Evolutionary conservation across 2,797 vertebrate species (phyloP), one percentile per base, ranked within the genome.

Genomic region (Parotocinclus haroldoi): DNA sequence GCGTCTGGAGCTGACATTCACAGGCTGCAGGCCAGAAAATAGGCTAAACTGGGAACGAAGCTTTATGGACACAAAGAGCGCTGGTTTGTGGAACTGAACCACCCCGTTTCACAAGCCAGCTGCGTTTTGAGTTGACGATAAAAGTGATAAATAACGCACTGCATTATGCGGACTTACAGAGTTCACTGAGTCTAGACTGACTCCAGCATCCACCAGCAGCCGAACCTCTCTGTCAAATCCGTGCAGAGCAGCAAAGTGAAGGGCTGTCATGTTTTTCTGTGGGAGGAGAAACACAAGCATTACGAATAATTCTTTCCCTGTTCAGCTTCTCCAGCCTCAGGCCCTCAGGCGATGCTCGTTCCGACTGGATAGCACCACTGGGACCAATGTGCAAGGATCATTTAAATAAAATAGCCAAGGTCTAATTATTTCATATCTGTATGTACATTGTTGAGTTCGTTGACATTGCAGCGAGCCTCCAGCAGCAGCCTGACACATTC

Each of bases 241-340:
- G 0, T 78, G 71, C 48, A 85, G 87, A 1, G 90, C 91, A 3
- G 84, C 84, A 0, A 89, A 93, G 78, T 98, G 95, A 44, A 97
- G 92, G 69, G 91, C 90, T 5, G 76, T 95, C 89, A 87, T 89
- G 7, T 86, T 87, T 73, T 79, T 93, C 95, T 96, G 78, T 73
- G 66, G 66, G 49, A 71, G 13, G 49, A 58, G 16, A 58, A 14
- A 54, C 10, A 46, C 44, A 13, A 5, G 36, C 10, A 17, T 7
- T 11, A 9, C 27, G 5, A 27, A 27, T 27, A 27, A 27, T 27
- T 27, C 27, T 5, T 27, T 5, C 27, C 27, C 27, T 27, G 2
- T 27, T 5, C 27, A 27, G 2, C 5, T 5, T 27, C 27, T 27
- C 2, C 27, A 27, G 2, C 5, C 27, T 27, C 27, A 27, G 18